These are phyloP conservation scores for Machimus atricapillus DNA, from an alignment of 2,888 invertebrate species.

Conservation along the genomic window DNA sequence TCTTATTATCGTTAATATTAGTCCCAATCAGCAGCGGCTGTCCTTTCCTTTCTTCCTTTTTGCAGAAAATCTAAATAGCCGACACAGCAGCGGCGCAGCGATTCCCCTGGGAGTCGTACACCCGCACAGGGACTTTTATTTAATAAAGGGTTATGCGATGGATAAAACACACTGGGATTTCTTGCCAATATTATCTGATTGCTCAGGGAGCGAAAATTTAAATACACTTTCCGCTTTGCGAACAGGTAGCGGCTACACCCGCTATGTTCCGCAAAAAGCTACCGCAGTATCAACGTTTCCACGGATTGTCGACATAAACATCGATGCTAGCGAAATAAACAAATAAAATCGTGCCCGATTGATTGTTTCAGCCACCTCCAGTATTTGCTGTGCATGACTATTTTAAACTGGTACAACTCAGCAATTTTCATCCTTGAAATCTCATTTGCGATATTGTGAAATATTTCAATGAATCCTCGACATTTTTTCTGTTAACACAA, in stretches of 20 bases:
- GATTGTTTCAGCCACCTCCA: conserved; percentile 43
- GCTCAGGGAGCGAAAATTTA: neutral
- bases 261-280: neutral
- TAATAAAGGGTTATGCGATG: conserved; percentile 7
- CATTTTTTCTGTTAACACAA: neutral
- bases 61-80: neutral
- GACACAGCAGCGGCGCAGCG: neutral
- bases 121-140: conserved; percentile 1
- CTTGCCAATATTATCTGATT: neutral
- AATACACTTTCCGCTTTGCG: neutral
- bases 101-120: neutral
- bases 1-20: conserved; percentile 30
- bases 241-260: neutral
- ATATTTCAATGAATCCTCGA: neutral
- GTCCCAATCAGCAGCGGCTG: conserved; percentile 1
- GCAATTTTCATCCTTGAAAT: conserved; percentile 30
- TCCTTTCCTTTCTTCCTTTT: neutral
- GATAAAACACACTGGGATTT: neutral
- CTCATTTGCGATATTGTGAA: neutral
- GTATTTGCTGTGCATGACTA: conserved; percentile 48
- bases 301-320: neutral
- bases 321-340: neutral
- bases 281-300: neutral
- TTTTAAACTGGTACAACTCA: conserved; percentile 40
- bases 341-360: conserved; percentile 41